Conservation (phyloP, 2,797 vertebrate genomes). For the Alauda arvensis region DNA sequence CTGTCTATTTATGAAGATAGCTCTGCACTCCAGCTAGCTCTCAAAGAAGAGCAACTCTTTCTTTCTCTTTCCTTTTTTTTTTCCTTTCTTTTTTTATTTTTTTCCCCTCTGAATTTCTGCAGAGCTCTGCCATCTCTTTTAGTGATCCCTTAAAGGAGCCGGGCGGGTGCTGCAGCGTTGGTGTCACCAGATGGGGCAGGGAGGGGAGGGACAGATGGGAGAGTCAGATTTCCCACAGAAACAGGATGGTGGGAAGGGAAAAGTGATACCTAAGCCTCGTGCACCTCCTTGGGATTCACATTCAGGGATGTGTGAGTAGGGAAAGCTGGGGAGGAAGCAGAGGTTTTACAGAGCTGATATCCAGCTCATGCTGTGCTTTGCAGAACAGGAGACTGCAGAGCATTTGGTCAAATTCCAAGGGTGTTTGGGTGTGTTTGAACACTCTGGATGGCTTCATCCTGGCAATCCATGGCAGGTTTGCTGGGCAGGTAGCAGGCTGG, state of each 20-base stretch:
- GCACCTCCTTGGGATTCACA: neutral
- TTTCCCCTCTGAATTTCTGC: neutral
- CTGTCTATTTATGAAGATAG: slow-evolving; percentile 78
- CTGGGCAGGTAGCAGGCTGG: neutral
- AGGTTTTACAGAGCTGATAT: neutral
- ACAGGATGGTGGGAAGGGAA: neutral
- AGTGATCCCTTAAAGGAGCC: slow-evolving; percentile 21
- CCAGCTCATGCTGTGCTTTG: rapidly evolving
- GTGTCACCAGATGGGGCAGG: neutral
- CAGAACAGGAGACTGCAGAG: rapidly evolving
- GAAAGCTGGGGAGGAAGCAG: rapidly evolving
- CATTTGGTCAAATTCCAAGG: rapidly evolving
- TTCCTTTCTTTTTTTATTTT: rapidly evolving
- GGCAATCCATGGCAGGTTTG: neutral
- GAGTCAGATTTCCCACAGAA: neutral
- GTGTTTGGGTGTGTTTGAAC: neutral
- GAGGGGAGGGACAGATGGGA: neutral
- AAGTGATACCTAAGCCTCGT: neutral
- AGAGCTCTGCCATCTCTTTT: slow-evolving; percentile 1
- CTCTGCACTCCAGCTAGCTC: slow-evolving; percentile 64
- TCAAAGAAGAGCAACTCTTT: slow-evolving; percentile 51
- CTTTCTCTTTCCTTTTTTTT: neutral
- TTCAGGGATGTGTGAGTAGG: neutral
- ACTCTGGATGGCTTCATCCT: rapidly evolving
- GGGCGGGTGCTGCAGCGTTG: neutral